A percentile compares a stretch with the other conserved stretches of the same genome.
Conservation (phyloP, 2,113 vertebrate genomes). For the Nansenia antarctica region DNA sequence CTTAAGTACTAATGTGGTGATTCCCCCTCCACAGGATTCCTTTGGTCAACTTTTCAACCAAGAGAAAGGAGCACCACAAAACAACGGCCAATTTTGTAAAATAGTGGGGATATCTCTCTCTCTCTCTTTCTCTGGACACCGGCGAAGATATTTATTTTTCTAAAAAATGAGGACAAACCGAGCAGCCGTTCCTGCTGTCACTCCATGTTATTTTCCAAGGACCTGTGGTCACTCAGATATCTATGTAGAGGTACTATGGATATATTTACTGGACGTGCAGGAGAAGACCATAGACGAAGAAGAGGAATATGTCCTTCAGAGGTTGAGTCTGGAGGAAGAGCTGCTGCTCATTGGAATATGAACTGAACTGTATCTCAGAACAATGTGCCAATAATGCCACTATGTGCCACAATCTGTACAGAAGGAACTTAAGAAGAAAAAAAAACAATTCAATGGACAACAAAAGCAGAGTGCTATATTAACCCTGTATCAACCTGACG, state of each 20-base stretch:
- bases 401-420: constrained; percentile 95
- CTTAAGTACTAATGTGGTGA: constrained; percentile 38
- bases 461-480: constrained; percentile 63
- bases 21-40: constrained; percentile 83
- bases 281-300: constrained; percentile 51
- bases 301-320: constrained; percentile 38
- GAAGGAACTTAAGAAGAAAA: constrained; percentile 67
- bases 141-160: constrained; percentile 99
- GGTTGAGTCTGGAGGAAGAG: constrained; percentile 52
- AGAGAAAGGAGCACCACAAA: constrained; percentile 64
- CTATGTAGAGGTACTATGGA: constrained; percentile 64
- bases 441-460: constrained; percentile 65
- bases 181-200: constrained; percentile 62
- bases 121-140: constrained; percentile 79
- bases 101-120: constrained; percentile 79
- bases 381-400: constrained; percentile 99
- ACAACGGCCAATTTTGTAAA: constrained; percentile 82
- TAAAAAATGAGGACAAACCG: constrained; percentile 80
- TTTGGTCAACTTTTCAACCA: constrained; percentile 87
- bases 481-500: constrained; percentile 65
- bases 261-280: constrained; percentile 63
- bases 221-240: constrained; percentile 68
- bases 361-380: constrained; percentile 84
- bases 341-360: constrained; percentile 65
- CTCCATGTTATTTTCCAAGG: constrained; percentile 68